phyloP scores from a whole-genome alignment of 2,113 vertebrate species.

The Archocentrus centrarchus region DNA sequence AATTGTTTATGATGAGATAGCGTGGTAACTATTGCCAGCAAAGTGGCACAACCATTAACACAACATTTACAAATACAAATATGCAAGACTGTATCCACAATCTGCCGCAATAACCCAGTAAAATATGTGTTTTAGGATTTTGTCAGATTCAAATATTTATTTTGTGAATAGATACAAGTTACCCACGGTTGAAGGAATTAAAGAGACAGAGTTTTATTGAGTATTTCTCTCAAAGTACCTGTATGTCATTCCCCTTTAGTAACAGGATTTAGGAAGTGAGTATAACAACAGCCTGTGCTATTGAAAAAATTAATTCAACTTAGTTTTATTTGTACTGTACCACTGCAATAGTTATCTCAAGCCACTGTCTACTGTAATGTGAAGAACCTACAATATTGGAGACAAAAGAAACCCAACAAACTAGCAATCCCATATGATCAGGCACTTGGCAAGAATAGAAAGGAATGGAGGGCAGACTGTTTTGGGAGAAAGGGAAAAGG shows the following conservation, averaged over 20 bases:
- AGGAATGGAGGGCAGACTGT: no score
- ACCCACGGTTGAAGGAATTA: not conserved
- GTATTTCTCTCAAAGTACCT: not conserved
- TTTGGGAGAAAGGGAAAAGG: no score
- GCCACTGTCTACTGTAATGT: not conserved
- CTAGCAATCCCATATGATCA: no score
- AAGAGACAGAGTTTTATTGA: not conserved
- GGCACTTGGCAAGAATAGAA: no score
- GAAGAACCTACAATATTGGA: not conserved
- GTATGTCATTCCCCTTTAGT: not conserved
- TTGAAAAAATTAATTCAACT: not conserved
- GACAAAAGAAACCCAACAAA: not conserved
- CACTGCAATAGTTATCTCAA: not conserved
- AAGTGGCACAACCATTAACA: not conserved
- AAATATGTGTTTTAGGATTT: not conserved
- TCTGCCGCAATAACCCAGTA: not conserved
- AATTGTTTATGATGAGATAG: not conserved
- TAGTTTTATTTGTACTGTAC: not conserved
- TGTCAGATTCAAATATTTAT: not conserved
- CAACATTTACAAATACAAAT: not conserved
- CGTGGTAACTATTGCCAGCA: not conserved
- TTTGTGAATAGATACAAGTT: not conserved
- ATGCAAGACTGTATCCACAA: not conserved
- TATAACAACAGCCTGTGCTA: not conserved
- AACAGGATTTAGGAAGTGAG: not conserved